phyloP scores from a whole-genome alignment of 2,113 vertebrate species.

The Ageneiosus marmoratus region DNA sequence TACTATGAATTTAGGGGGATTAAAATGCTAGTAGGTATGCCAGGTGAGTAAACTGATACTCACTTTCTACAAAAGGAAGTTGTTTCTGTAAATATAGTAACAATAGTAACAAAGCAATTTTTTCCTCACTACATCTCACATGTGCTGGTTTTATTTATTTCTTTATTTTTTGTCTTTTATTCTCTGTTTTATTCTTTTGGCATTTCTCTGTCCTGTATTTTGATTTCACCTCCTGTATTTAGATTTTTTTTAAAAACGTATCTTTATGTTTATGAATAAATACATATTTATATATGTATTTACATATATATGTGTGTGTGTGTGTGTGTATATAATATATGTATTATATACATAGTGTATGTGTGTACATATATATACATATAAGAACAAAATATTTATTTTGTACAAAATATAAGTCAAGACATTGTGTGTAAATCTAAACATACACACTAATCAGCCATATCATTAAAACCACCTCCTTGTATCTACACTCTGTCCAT shows the following conservation, averaged over 20 bases:
- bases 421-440: neutral
- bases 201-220: neutral
- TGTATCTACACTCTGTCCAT: too few species aligned
- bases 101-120: neutral
- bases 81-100: neutral
- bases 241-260: too few species aligned
- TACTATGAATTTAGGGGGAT: neutral
- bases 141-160: neutral
- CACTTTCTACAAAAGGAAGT: neutral
- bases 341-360: too few species aligned
- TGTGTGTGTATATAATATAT: too few species aligned
- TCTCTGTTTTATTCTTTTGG: neutral
- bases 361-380: too few species aligned
- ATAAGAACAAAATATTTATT: too few species aligned
- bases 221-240: neutral
- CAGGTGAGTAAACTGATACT: neutral
- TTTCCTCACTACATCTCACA: neutral
- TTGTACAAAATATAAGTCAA: too few species aligned
- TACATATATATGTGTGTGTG: too few species aligned
- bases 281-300: neutral
- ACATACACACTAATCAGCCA: too few species aligned
- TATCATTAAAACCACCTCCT: too few species aligned
- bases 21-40: neutral
- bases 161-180: neutral
- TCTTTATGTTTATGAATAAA: neutral